Evolutionary conservation across 2,888 invertebrate genomes (phyloP).

Genomic region (Lycia hirtaria): DNA sequence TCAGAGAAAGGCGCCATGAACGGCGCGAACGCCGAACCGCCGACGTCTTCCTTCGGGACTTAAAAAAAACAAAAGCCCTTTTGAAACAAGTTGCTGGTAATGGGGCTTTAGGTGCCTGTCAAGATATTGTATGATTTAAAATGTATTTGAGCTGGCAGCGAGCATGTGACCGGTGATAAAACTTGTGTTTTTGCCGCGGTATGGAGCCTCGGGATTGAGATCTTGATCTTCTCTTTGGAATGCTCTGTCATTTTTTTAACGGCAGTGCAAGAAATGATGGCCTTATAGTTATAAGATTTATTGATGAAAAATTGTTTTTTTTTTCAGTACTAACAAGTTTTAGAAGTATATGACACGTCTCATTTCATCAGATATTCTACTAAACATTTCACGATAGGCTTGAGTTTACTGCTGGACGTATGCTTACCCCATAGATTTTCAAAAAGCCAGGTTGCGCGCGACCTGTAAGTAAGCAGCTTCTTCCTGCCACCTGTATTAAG

Average conservation of each 20-base stretch:
- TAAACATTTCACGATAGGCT: neutral
- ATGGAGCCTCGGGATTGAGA: conserved; percentile 32
- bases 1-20: conserved; percentile 81
- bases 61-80: conserved; percentile 78
- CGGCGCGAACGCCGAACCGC: conserved; percentile 81
- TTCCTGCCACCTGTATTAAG: no score
- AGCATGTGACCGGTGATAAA: conserved; percentile 44
- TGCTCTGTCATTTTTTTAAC: conserved; percentile 35
- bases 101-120: conserved; percentile 73
- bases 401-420: no score
- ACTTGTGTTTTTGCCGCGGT: conserved; percentile 46
- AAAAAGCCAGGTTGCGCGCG: no score
- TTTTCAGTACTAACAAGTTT: neutral
- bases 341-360: neutral
- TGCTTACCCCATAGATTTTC: no score
- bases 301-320: conserved; percentile 14
- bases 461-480: no score
- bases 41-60: conserved; percentile 79
- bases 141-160: conserved; percentile 59
- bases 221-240: conserved; percentile 36
- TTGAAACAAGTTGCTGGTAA: conserved; percentile 79
- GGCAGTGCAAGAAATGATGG: conserved; percentile 19
- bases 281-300: conserved; percentile 11
- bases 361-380: neutral
- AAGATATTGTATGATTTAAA: conserved; percentile 73